phyloP scores from a whole-genome alignment of 2,888 invertebrate genomes.

The Plusia festucae region DNA sequence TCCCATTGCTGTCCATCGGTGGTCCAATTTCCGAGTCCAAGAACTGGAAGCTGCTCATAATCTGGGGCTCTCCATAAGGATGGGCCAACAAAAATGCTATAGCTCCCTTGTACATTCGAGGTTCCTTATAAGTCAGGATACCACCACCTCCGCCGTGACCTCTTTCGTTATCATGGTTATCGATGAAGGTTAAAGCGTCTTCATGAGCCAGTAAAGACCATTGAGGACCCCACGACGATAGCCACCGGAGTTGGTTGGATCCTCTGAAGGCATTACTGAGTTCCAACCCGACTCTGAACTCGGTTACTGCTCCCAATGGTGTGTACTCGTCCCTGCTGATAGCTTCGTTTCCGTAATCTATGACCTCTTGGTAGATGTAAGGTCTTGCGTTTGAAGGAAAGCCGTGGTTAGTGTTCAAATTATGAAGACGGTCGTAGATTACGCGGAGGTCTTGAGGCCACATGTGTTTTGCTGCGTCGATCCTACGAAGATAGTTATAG shows the following conservation, averaged over 20 bases:
- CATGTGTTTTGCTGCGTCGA: slow-evolving; percentile 95
- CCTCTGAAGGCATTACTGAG: slow-evolving; percentile 79
- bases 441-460: slow-evolving; percentile 92
- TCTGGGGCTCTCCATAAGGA: slow-evolving; percentile 93
- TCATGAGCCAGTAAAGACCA: slow-evolving; percentile 90
- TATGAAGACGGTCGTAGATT: slow-evolving; percentile 90
- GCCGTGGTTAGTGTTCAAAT: slow-evolving; percentile 90
- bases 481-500: slow-evolving; percentile 73
- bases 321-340: slow-evolving; percentile 88
- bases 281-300: slow-evolving; percentile 86
- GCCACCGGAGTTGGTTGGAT: slow-evolving; percentile 89
- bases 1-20: slow-evolving; percentile 90
- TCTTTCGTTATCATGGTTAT: slow-evolving; percentile 96
- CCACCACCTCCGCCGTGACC: slow-evolving; percentile 89
- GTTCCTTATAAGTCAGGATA: slow-evolving; percentile 90
- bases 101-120: slow-evolving; percentile 93
- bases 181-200: slow-evolving; percentile 92
- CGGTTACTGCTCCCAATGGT: slow-evolving; percentile 91
- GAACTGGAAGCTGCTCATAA: slow-evolving; percentile 96
- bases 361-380: slow-evolving; percentile 93
- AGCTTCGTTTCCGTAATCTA: slow-evolving; percentile 90
- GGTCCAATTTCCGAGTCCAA: slow-evolving; percentile 90
- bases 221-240: slow-evolving; percentile 89
- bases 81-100: slow-evolving; percentile 95
- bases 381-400: slow-evolving; percentile 91